phyloP scores from a whole-genome alignment of 2,797 vertebrate species.

The Silurus aristotelis region DNA sequence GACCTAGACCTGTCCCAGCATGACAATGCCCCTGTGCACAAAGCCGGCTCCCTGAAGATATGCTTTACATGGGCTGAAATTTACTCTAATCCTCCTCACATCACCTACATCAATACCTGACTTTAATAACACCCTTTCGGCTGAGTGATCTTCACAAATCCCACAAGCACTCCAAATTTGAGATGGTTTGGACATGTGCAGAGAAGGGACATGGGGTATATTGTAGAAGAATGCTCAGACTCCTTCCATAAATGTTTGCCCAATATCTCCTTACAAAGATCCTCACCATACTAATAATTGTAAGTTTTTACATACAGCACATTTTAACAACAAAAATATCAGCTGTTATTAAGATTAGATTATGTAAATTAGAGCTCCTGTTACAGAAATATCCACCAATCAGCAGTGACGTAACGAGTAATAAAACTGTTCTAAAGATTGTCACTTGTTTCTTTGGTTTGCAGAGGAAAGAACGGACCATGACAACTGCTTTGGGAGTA shows the following conservation, averaged over 20 bases:
- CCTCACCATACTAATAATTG: not conserved
- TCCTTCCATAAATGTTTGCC: not conserved
- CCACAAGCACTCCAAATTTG: too few relatives aligned
- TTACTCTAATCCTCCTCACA: too few relatives aligned
- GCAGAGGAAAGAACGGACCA: not conserved
- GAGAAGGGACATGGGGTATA: too few relatives aligned
- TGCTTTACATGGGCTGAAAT: too few relatives aligned
- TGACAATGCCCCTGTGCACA: too few relatives aligned
- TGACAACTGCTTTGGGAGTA: slow-evolving; percentile 9
- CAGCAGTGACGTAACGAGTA: not conserved
- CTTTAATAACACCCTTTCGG: too few relatives aligned
- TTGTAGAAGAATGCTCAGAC: not conserved
- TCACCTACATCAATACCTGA: too few relatives aligned
- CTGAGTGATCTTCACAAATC: too few relatives aligned
- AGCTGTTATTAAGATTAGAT: not conserved
- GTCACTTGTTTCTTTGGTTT: not conserved
- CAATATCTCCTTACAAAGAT: not conserved
- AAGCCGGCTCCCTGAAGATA: too few relatives aligned
- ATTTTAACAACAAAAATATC: not conserved
- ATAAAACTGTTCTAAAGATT: not conserved
- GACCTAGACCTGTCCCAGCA: too few relatives aligned
- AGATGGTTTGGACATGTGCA: too few relatives aligned
- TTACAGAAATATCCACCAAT: not conserved
- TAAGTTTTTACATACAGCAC: not conserved
- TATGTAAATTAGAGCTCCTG: too few relatives aligned